phyloP scores from a whole-genome alignment of 2,888 invertebrate genomes.

The Phytoseiulus persimilis region DNA sequence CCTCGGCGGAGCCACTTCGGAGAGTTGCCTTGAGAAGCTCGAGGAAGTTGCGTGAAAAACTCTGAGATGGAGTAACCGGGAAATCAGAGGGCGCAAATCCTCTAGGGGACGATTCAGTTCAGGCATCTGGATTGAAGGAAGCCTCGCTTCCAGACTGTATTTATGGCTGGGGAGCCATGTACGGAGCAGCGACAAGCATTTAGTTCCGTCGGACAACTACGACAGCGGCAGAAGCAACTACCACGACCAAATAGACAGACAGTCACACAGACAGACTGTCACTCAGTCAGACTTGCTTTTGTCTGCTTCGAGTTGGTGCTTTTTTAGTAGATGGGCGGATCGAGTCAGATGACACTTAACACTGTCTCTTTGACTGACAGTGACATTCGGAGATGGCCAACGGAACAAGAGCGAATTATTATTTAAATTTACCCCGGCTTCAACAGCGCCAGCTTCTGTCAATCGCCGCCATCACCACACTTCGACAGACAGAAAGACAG shows the following conservation, averaged over 20 bases:
- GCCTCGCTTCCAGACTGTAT: too few relatives aligned
- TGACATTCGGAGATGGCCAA: neutral
- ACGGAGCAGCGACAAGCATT: neutral
- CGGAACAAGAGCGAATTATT: neutral
- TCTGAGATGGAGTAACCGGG: too few relatives aligned
- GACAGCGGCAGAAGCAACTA: neutral
- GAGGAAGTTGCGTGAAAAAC: too few relatives aligned
- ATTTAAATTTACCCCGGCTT: neutral
- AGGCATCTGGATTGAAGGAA: too few relatives aligned
- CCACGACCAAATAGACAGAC: neutral
- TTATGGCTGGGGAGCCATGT: too few relatives aligned
- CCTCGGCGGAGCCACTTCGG: too few relatives aligned
- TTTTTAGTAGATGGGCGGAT: neutral
- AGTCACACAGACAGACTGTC: neutral
- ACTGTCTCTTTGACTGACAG: neutral
- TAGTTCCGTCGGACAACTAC: neutral
- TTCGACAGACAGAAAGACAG: neutral
- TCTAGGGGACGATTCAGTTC: too few relatives aligned
- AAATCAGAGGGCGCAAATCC: too few relatives aligned
- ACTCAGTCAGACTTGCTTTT: neutral
- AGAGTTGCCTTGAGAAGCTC: too few relatives aligned
- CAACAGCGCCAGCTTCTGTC: neutral
- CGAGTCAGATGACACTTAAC: slow-evolving; percentile 5
- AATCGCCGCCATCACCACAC: neutral
- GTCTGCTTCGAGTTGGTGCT: neutral